phyloP scores from a whole-genome alignment of 2,888 invertebrate species.

The Drosophila mimica region DNA sequence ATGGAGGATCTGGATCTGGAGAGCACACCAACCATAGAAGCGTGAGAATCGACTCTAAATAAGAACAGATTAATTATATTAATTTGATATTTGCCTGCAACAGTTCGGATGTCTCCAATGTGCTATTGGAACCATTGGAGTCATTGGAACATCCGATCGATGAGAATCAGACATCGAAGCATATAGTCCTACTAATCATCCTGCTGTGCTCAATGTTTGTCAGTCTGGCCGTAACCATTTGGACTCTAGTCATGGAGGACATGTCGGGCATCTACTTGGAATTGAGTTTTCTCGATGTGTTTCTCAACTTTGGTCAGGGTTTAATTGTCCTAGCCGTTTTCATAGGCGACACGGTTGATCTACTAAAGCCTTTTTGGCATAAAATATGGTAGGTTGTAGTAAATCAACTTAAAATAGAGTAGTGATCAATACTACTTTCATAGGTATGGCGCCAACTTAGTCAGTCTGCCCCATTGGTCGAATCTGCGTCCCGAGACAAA shows the following conservation, averaged over 20 bases:
- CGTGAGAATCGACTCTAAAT: conserved; percentile 25
- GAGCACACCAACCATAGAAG: conserved; percentile 42
- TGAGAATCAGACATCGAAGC: conserved; percentile 91
- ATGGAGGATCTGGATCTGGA: conserved; percentile 87
- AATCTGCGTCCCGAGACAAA: conserved; percentile 91
- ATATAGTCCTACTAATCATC: conserved; percentile 92
- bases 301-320: conserved; percentile 95
- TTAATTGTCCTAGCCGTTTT: conserved; percentile 94
- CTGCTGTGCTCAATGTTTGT: conserved; percentile 95
- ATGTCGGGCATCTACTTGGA: conserved; percentile 96
- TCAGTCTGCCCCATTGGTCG: conserved; percentile 90
- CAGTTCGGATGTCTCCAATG: conserved; percentile 82
- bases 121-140: not conserved
- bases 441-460: conserved; percentile 89
- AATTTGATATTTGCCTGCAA: conserved; percentile 40
- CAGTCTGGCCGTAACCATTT: conserved; percentile 92
- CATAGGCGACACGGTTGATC: conserved; percentile 92
- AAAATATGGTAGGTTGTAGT: conserved; percentile 86
- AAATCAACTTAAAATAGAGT: rapidly evolving
- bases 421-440: not conserved
- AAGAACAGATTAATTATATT: not conserved
- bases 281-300: conserved; percentile 94
- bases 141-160: conserved; percentile 86
- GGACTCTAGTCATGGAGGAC: conserved; percentile 92
- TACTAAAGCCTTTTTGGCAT: conserved; percentile 89